A percentile compares a stretch with the other conserved stretches of the same genome.
These are phyloP conservation scores for Lycaon pictus DNA, from an alignment of 2,113 vertebrate genomes.

Conservation along the genomic window DNA sequence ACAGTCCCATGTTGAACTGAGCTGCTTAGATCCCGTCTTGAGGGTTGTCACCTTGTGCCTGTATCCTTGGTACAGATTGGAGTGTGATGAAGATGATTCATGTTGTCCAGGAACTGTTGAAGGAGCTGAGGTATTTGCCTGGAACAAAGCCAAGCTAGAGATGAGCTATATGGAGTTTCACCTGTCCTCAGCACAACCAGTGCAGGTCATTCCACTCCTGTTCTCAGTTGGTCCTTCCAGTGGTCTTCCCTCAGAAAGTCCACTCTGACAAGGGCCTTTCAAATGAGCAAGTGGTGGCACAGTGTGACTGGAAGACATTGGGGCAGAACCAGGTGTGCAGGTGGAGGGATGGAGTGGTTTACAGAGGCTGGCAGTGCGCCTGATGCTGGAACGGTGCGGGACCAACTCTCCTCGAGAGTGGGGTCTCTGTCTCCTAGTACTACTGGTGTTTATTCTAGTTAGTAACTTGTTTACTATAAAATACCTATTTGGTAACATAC, in stretches of 20 bases:
- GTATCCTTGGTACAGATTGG: neutral
- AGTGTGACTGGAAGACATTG: neutral
- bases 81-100: neutral
- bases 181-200: neutral
- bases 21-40: neutral
- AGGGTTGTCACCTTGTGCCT: neutral
- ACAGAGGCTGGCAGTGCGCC: rapidly evolving
- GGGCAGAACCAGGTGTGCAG: neutral
- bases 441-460: neutral
- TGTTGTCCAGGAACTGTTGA: neutral
- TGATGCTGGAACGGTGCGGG: rapidly evolving
- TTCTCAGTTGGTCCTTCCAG: neutral
- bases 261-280: neutral
- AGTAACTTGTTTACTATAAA: neutral
- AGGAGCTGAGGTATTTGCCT: neutral
- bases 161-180: neutral
- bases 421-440: neutral
- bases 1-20: neutral
- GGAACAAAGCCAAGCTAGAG: neutral
- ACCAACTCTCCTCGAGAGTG: neutral
- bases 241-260: neutral
- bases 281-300: neutral
- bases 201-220: neutral
- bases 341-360: neutral
- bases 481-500: neutral